These are phyloP conservation scores for Achatina immaculata DNA, from an alignment of 1,140 invertebrate species.

Conservation along the genomic window DNA sequence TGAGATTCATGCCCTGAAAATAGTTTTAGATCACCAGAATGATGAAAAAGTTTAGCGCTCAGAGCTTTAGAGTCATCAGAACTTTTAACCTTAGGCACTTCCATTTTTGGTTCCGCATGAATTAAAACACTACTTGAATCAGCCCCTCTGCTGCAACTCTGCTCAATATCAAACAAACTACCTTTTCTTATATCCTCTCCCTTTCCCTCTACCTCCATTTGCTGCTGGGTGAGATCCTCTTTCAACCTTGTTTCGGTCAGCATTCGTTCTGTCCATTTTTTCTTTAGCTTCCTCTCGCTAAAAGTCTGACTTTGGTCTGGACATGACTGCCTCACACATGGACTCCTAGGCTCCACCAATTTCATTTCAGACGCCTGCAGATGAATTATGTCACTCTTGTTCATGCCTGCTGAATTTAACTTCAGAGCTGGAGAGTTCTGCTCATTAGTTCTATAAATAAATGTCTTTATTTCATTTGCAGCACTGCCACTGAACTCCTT, in stretches of 20 bases:
- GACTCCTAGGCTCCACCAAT: background rate
- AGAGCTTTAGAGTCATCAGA: background rate
- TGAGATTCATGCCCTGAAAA: background rate
- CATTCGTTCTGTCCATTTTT: constrained; percentile 24
- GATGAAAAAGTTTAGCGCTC: background rate
- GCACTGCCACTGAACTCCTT: background rate
- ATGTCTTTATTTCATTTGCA: background rate
- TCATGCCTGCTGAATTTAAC: background rate
- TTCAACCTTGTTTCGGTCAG: constrained; percentile 17
- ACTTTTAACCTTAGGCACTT: background rate
- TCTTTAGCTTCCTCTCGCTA: constrained; percentile 5
- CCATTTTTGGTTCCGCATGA: background rate
- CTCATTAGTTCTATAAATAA: background rate
- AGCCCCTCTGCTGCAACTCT: background rate
- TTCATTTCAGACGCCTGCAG: background rate
- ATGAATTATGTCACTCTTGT: background rate
- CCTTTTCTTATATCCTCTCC: background rate
- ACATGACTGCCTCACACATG: background rate
- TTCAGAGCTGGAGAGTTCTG: background rate
- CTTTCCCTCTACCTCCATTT: background rate
- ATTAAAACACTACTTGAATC: background rate
- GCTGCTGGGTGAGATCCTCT: background rate
- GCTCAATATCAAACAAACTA: background rate
- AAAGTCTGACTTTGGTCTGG: background rate
- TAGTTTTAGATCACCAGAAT: background rate